Evolutionary conservation across 2,113 vertebrate species (phyloP).

Genomic region (Pyxicephalus adspersus): DNA sequence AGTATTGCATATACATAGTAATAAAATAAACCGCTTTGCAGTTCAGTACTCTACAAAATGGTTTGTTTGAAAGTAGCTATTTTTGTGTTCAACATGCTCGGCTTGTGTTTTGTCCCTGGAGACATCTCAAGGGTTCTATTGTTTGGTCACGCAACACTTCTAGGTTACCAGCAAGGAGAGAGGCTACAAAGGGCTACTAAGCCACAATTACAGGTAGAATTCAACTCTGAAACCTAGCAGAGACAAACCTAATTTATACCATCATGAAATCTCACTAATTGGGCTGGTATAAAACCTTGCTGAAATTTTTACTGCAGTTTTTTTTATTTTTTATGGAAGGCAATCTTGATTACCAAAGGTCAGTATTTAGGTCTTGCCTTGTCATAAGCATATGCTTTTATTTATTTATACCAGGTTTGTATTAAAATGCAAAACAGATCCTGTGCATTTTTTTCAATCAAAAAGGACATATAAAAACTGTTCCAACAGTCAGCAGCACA

Average conservation of each 20-base stretch:
- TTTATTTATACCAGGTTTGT: too few relatives aligned
- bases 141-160: background rate
- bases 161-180: background rate
- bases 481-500: too few relatives aligned
- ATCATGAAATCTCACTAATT: conserved; percentile 14
- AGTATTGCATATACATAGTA: conserved; percentile 1
- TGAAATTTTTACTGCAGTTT: conserved; percentile 3
- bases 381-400: conserved; percentile 12
- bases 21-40: conserved; percentile 27
- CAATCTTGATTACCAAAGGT: conserved; percentile 23
- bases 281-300: conserved; percentile 1
- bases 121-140: background rate
- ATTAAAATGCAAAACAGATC: too few relatives aligned
- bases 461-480: too few relatives aligned
- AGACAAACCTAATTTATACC: background rate
- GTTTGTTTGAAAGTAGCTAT: conserved; percentile 3
- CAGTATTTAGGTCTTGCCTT: background rate
- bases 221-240: too few relatives aligned
- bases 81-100: background rate
- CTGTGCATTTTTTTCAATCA: too few relatives aligned
- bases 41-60: conserved; percentile 18
- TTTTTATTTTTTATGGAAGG: conserved; percentile 4
- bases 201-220: background rate
- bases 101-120: conserved; percentile 21
- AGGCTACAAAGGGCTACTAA: background rate